These are phyloP conservation scores for Orchesella flavescens DNA, from an alignment of 2,888 invertebrate species.

Conservation along the genomic window DNA sequence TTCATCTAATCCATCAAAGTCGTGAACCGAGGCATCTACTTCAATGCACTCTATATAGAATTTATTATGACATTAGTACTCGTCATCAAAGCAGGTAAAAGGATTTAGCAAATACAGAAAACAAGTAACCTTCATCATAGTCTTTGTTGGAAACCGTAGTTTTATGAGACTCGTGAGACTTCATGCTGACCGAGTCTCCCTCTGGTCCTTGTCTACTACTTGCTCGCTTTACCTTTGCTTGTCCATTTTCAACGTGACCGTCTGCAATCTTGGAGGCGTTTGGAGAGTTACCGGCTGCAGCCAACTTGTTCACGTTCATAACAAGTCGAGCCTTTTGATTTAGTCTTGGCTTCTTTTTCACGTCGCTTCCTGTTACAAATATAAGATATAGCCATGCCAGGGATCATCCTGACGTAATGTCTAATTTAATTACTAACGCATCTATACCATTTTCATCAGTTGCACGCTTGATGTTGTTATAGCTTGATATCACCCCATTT, in stretches of 20 bases:
- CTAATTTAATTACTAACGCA: background rate
- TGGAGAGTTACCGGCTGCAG: slow-evolving; percentile 64
- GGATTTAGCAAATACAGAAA: background rate
- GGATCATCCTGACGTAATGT: too few species aligned
- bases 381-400: too few species aligned
- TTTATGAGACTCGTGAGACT: slow-evolving; percentile 41
- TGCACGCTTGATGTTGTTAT: slow-evolving; percentile 38
- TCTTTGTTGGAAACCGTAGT: slow-evolving; percentile 55
- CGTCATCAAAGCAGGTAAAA: background rate
- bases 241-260: slow-evolving; percentile 57
- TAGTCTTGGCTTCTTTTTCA: slow-evolving; percentile 62
- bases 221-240: slow-evolving; percentile 13
- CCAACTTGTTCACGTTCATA: slow-evolving; percentile 70
- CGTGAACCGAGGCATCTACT: slow-evolving; percentile 41
- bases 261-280: slow-evolving; percentile 27
- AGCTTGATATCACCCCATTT: slow-evolving; percentile 31
- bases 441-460: slow-evolving; percentile 52
- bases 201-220: slow-evolving; percentile 4
- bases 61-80: background rate
- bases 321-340: slow-evolving; percentile 70
- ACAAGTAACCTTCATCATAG: slow-evolving; percentile 76
- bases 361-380: slow-evolving; percentile 49
- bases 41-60: slow-evolving; percentile 45
- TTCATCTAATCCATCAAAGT: slow-evolving; percentile 49
- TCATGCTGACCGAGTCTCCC: slow-evolving; percentile 42